Conservation (phyloP, 2,797 vertebrate species). For the Coregonus ussuriensis region DNA sequence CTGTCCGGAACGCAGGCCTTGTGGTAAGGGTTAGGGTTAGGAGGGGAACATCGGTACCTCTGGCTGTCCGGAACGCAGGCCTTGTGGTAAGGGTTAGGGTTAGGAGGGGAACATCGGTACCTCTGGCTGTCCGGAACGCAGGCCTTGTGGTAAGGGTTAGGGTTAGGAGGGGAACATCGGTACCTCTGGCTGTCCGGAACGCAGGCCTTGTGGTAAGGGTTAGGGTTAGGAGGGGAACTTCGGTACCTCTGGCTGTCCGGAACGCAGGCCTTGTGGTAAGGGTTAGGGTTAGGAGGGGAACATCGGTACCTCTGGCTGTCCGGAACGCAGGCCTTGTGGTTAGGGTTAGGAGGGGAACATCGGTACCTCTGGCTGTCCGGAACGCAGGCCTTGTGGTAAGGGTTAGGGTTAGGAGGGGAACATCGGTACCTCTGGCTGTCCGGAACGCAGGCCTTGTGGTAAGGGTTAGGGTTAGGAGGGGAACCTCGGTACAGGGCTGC, state of each 20-base stretch:
- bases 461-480: slow-evolving; percentile 65
- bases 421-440: slow-evolving; percentile 93
- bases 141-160: slow-evolving; percentile 81
- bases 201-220: slow-evolving; percentile 89
- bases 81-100: slow-evolving; percentile 75
- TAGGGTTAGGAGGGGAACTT: too few relatives aligned
- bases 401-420: slow-evolving; percentile 77
- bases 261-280: slow-evolving; percentile 92
- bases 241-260: too few relatives aligned
- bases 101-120: slow-evolving; percentile 91
- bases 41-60: slow-evolving; percentile 94
- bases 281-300: slow-evolving; percentile 82
- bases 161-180: slow-evolving; percentile 85
- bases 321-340: too few relatives aligned
- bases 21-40: slow-evolving; percentile 67
- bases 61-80: slow-evolving; percentile 94
- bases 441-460: slow-evolving; percentile 94
- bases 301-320: slow-evolving; percentile 89
- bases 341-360: slow-evolving; percentile 82
- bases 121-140: slow-evolving; percentile 93
- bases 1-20: slow-evolving; percentile 93
- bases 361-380: slow-evolving; percentile 94
- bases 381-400: slow-evolving; percentile 90
- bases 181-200: slow-evolving; percentile 94
- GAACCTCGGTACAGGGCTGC: slow-evolving; percentile 92